phyloP scores from a whole-genome alignment of 2,113 vertebrate species.

The Odocoileus virginianus region DNA sequence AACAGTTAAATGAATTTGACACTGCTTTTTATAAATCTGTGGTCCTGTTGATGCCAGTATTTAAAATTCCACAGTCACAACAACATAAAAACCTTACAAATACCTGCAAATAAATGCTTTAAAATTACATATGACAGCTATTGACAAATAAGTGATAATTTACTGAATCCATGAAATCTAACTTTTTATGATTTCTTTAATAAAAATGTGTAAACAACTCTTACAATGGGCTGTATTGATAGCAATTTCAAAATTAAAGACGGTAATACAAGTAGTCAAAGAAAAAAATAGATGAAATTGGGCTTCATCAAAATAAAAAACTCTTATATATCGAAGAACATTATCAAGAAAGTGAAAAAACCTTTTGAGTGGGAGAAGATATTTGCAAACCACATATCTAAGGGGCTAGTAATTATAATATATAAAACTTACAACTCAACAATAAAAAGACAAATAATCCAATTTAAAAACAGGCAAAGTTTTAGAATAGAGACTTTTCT shows the following conservation, averaged over 20 bases:
- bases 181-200: background rate
- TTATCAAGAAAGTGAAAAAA: background rate
- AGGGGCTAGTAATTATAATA: background rate
- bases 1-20: background rate
- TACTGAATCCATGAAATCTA: background rate
- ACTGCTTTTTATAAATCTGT: background rate
- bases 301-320: background rate
- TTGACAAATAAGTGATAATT: slow-evolving; percentile 9
- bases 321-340: background rate
- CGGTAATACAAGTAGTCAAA: background rate
- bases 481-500: background rate
- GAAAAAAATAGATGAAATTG: background rate
- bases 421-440: background rate
- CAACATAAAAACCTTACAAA: background rate
- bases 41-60: background rate
- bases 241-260: background rate
- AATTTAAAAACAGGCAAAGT: background rate
- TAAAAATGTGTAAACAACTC: slow-evolving; percentile 10
- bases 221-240: background rate
- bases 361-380: background rate
- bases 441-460: slow-evolving; percentile 13
- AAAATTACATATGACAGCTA: background rate
- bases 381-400: background rate
- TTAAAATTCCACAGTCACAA: slow-evolving; percentile 13
- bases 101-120: background rate